Conservation (phyloP, 2,888 invertebrate genomes). For the Drosophila hamatofila region DNA sequence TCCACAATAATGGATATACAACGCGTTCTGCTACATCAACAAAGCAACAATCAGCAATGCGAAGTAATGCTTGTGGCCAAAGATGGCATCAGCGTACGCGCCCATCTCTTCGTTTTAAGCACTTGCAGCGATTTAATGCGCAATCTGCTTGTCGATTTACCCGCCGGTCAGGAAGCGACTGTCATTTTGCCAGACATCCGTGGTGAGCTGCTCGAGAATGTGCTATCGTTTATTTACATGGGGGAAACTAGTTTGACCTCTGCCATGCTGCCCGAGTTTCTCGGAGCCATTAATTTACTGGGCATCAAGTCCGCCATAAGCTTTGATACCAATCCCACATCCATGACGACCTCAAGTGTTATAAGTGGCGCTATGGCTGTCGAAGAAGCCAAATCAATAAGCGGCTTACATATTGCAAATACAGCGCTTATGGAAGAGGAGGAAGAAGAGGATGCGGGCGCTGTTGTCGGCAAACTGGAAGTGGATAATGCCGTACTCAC, state of each 20-base stretch:
- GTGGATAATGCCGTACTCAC: constrained; percentile 39
- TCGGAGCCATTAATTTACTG: constrained; percentile 84
- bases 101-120: constrained; percentile 84
- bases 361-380: constrained; percentile 49
- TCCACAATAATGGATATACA: constrained; percentile 84
- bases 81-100: constrained; percentile 80
- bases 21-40: constrained; percentile 73
- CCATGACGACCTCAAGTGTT: constrained; percentile 43
- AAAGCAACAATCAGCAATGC: constrained; percentile 77
- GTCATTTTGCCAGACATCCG: constrained; percentile 84
- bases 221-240: constrained; percentile 84
- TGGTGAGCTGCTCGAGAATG: constrained; percentile 80
- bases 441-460: constrained; percentile 41
- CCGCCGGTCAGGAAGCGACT: constrained; percentile 81
- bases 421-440: constrained; percentile 79
- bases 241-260: constrained; percentile 84
- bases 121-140: constrained; percentile 84
- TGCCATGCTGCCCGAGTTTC: constrained; percentile 82
- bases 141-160: constrained; percentile 80
- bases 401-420: constrained; percentile 75
- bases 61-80: constrained; percentile 83
- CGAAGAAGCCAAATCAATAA: constrained; percentile 62
- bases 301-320: constrained; percentile 85
- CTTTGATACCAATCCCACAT: constrained; percentile 82
- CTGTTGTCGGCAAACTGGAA: constrained; percentile 50